Base-by-base conservation (phyloP, 2,113 vertebrate species). In the Acrocephalus kingi region DNA sequence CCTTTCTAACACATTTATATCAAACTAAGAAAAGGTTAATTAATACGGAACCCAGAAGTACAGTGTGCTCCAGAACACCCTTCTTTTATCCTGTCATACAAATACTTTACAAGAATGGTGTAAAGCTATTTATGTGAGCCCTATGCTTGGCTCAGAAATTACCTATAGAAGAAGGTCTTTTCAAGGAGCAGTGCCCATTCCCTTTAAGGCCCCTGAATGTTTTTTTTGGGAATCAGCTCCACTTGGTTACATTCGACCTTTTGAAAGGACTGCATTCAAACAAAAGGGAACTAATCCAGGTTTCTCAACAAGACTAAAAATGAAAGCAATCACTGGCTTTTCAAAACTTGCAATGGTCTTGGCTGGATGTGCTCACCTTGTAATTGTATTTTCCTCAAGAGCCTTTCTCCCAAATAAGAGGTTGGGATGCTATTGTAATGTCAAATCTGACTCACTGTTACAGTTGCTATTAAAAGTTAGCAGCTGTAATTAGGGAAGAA, bases 401-500 rank as follows among this genome's bases (percentile, higher is more conserved):
- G 68, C 77, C 71, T 64, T 84, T 66, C 71, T 80, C 84, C 88
- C 84, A 82, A 80, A 78, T 66, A 93, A 87, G 87, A 82, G 69
- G 62, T 72, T 69, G 55, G 84, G 45, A 80, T 95, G 66, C 33
- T 87, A 85, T 79, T 73, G 62, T 96, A 90, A 92, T 81, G 87
- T 96, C 78, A 96, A 93, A 95, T 94, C 63, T 93, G 92, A 95
- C 90, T 97, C 86, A 96, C 55, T 94, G 83, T 97, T 97, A 93
- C 75, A 94, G 61, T 89, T 93, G 45, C 77, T 85, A 55, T 97
- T 96, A 92, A 96, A 97, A 97, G 90, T 97, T 90, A 97, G 72
- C 96, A 97, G 76, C 80, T 95, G 88, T 97, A 97, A 96, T 97
- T 97, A 94, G 86, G 89, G 76, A 68, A 97, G 95, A 97, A 84